phyloP scores from a whole-genome alignment of 2,797 vertebrate genomes.

The Catamblyrhynchus diadema region DNA sequence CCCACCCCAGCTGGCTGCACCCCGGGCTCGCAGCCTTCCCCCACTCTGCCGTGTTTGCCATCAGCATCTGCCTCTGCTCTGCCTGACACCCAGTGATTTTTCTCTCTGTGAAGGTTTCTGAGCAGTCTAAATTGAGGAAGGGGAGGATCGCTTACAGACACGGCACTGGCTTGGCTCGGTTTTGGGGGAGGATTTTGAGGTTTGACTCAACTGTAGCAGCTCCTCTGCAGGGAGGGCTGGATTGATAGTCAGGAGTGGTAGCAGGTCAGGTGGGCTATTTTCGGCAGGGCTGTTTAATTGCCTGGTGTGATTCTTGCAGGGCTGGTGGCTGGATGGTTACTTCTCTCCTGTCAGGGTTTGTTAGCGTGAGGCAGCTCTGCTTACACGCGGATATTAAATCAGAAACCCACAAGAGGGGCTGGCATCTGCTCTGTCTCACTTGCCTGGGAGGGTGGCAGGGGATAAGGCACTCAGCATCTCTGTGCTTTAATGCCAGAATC shows the following conservation, averaged over 20 bases:
- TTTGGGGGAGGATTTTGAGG: conserved; percentile 24
- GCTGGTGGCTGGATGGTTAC: neutral
- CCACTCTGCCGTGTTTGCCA: neutral
- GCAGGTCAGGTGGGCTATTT: conserved; percentile 31
- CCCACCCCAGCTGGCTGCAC: neutral
- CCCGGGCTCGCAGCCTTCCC: neutral
- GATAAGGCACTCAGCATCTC: neutral
- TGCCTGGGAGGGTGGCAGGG: neutral
- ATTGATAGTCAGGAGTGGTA: conserved; percentile 25
- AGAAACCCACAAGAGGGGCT: neutral
- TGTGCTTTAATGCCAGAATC: neutral
- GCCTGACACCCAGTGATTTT: conserved; percentile 15
- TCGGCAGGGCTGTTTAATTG: conserved; percentile 31
- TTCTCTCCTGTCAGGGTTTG: neutral
- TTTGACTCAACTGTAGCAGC: conserved; percentile 33
- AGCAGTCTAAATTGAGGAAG: conserved; percentile 26
- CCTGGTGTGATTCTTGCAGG: neutral
- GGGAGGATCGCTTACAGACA: conserved; percentile 8
- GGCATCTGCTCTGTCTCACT: neutral
- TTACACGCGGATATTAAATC: neutral
- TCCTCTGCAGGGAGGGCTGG: conserved; percentile 16
- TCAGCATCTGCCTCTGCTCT: neutral
- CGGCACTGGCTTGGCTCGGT: neutral
- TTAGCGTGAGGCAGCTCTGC: neutral
- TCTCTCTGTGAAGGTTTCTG: neutral